phyloP scores from a whole-genome alignment of 2,113 vertebrate species.

The Thamnaconus septentrionalis region DNA sequence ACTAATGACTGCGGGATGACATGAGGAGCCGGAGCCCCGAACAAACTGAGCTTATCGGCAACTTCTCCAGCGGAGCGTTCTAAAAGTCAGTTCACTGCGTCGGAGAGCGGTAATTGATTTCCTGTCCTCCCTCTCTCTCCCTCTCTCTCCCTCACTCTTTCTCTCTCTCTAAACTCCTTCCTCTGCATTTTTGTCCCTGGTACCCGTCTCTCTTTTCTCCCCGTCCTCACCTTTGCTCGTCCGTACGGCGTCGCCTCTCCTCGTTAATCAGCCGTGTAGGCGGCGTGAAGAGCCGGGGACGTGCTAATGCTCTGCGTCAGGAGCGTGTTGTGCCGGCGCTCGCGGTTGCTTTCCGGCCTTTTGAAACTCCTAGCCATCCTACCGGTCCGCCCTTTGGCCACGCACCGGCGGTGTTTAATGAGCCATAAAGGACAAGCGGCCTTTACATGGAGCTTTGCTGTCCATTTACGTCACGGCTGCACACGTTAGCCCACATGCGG shows the following conservation, averaged over 20 bases:
- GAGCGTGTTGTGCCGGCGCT: constrained; percentile 13
- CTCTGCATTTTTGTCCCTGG: constrained; percentile 6
- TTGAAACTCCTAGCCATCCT: neutral
- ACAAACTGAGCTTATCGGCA: constrained; percentile 7
- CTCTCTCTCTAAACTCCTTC: neutral
- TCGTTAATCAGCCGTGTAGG: constrained; percentile 55
- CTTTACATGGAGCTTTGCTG: constrained; percentile 38
- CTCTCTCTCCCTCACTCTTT: neutral
- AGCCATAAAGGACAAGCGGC: constrained; percentile 59
- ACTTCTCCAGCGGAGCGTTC: constrained; percentile 25
- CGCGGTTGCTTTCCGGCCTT: too few relatives aligned
- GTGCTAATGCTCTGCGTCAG: constrained; percentile 46
- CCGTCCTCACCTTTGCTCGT: constrained; percentile 30
- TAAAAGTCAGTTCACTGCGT: neutral
- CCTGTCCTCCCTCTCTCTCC: constrained; percentile 28
- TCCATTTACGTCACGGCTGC: constrained; percentile 29
- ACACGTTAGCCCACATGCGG: neutral
- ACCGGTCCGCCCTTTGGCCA: constrained; percentile 34
- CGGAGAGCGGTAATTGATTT: constrained; percentile 53
- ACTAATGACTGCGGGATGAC: too few relatives aligned
- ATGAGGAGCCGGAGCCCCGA: neutral
- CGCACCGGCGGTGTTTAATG: constrained; percentile 57
- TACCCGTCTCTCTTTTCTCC: constrained; percentile 13
- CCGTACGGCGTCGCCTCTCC: constrained; percentile 30
- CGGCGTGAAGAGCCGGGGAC: constrained; percentile 37